Base-by-base conservation (phyloP, 2,113 vertebrate species). In the Lagopus leucura region DNA sequence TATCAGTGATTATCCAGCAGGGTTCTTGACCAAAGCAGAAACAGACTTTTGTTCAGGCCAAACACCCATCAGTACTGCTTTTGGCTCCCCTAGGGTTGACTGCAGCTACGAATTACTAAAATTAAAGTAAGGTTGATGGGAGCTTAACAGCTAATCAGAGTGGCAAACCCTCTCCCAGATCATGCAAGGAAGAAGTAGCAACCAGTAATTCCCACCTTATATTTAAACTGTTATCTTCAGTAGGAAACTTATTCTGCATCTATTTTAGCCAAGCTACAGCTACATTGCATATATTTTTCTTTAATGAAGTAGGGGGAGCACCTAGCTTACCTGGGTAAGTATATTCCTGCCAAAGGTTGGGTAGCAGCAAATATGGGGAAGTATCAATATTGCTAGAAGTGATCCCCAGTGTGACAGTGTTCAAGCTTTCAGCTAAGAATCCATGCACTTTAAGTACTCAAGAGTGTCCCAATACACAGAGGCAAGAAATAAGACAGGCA, bases 121-220 rank as follows among this genome's bases (percentile, higher is more conserved):
- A 92, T 73, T 89, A 8, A 87, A 95, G 57, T 65, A 50, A 66
- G 27, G 27, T 34, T 86, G 61, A 38, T 74, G 47, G 88, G 43
- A 47, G 19, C 52, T 89, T 81, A 78, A 64, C 25, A 81, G 52
- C 47, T 34, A 45, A 9, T 42, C 12, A 34, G 13, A 55, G 27
- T 10, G 13, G 50, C 32, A 80, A n/a, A 42, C 40, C 15, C 24
- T 42, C 20, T 54, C n/a, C 10, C 21, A 70, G 45, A 48, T 77
- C 15, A 40, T 58, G 30, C 27, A 20, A 80, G 18, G 30, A 54
- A 57, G 40, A 88, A 81, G 58, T 5, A 81, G 58, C 45, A 86
- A 63, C 71, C 0, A 1, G 10, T 32, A 76, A 61, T 57, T 88
- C 58, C 34, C 36, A 28, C 28, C 21, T 64, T 66, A 2, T 8